Evolutionary conservation across 2,113 vertebrate species (phyloP).

Genomic region (Spermophilus dauricus): DNA sequence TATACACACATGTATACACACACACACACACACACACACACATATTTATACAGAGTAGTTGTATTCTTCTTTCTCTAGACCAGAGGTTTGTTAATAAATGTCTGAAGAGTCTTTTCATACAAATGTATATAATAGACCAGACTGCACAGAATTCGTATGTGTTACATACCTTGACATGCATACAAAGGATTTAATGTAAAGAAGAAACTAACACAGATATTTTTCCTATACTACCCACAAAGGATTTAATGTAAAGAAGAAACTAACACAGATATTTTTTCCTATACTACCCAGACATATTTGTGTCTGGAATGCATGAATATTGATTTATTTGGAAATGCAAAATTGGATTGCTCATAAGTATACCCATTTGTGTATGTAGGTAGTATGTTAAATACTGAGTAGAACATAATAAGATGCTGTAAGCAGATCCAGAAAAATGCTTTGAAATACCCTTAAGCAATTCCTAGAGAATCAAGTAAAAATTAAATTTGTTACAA

Average conservation of each 20-base stretch:
- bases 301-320: neutral
- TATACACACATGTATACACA: too few species aligned
- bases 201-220: too few species aligned
- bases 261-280: neutral
- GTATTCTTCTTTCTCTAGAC: neutral
- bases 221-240: too few species aligned
- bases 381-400: neutral
- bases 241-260: neutral
- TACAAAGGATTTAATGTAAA: too few species aligned
- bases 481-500: conserved; percentile 33
- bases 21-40: too few species aligned
- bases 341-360: conserved; percentile 14
- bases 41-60: neutral
- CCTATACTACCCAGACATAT: neutral
- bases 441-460: neutral
- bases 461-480: neutral
- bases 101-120: neutral
- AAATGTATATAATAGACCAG: neutral
- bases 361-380: neutral
- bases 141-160: neutral
- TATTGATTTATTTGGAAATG: conserved; percentile 10
- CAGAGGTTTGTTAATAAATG: conserved; percentile 5
- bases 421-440: neutral
- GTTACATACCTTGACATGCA: neutral
- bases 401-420: neutral